Evolutionary conservation across 2,113 vertebrate genomes (phyloP), one percentile per base, ranked within the genome.

Genomic region (Electrona antarctica): DNA sequence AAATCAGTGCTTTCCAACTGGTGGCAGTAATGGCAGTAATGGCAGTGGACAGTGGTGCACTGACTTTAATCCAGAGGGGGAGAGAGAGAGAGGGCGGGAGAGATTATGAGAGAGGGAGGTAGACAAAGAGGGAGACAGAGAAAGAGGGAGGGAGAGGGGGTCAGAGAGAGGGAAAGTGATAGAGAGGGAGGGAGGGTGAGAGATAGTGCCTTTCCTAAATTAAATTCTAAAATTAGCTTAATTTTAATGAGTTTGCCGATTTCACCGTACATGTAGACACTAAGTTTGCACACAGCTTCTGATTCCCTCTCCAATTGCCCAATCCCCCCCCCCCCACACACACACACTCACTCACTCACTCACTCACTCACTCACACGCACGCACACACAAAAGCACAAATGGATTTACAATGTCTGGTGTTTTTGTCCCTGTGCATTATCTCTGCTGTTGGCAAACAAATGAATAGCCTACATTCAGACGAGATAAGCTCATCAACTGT

Each of bases 401-500:
- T 79, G 75, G 84, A 88, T 89, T 85, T 88, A 83, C 69, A 78
- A 76, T 67, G 81, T 75, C 69, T 77, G 67, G 50, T 74, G 58
- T 77, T 83, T 77, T 82, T 78, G 66, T 84, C 63, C 68, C 59
- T 68, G 52, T 59, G 65, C 72, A 84, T 84, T 81, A 81, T 84
- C 82, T 81, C 64, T 9, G 49, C 64, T 68, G 54, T 77, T 85
- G 79, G 83, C 82, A 86, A 71, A 80, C 56, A 70, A 77, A 79
- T 74, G 59, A 82, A 82, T 74, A 74, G 83, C 58, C 76, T 55
- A 82, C 79, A 85, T 85, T 80, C 74, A 87, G 58, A 73, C 52
- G 7, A 78, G 84, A 90, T 90, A 87, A 90, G 81, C 84, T 79
- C 83, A 73, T 88, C 75, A 81, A 70, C 81, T 72, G 45, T 64